phyloP scores from a whole-genome alignment of 2,888 invertebrate genomes.

The Ecliptopera silaceata region DNA sequence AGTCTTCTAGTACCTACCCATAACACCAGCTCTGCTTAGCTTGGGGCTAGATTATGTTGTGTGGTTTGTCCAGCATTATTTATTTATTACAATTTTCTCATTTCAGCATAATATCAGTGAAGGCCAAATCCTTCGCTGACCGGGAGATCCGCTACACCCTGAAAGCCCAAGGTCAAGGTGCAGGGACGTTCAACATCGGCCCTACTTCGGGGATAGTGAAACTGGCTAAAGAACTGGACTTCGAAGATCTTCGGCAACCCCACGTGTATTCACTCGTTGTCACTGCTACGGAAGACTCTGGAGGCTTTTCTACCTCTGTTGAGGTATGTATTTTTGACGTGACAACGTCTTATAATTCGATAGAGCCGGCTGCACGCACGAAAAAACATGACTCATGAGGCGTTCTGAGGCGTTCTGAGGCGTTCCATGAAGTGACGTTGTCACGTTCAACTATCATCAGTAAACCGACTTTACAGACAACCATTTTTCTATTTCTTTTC shows the following conservation, averaged over 20 bases:
- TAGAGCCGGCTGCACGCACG: too few species aligned
- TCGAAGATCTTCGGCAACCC: conserved; percentile 97
- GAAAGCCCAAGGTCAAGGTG: conserved; percentile 96
- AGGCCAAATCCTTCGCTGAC: conserved; percentile 98
- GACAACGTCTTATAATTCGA: too few species aligned
- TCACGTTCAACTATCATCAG: too few species aligned
- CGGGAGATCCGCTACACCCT: conserved; percentile 97
- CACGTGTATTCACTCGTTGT: conserved; percentile 96
- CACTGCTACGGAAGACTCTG: conserved; percentile 98
- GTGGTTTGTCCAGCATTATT: too few species aligned
- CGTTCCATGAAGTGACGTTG: too few species aligned
- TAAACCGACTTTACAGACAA: too few species aligned
- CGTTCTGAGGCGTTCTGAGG: too few species aligned
- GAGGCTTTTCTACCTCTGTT: conserved; percentile 96
- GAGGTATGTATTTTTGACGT: conserved; percentile 86
- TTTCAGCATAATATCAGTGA: conserved; percentile 96
- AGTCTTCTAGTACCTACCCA: too few species aligned
- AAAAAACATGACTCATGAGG: too few species aligned
- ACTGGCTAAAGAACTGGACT: conserved; percentile 97
- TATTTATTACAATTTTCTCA: conserved; percentile 13
- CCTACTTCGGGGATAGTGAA: conserved; percentile 97
- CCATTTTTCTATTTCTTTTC: too few species aligned
- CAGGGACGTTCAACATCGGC: conserved; percentile 97
- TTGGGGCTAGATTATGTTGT: too few species aligned
- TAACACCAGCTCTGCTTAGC: too few species aligned